A percentile compares a stretch with the other conserved stretches of the same genome.
Evolutionary conservation across 2,888 invertebrate species (phyloP).

Genomic region (Hoplodrina ambigua): DNA sequence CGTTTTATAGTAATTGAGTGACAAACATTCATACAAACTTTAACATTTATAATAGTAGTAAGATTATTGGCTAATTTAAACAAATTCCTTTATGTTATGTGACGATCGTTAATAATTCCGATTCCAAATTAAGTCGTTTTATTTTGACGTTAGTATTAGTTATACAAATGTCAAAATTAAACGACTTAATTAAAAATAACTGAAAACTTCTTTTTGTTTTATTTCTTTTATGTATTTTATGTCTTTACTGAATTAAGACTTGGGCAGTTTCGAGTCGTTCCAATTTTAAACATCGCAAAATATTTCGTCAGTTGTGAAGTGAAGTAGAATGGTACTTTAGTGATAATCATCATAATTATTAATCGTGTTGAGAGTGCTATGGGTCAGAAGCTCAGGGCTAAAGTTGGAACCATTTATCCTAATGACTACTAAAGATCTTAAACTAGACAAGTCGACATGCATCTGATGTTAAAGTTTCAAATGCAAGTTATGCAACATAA

Average conservation of each 20-base stretch:
- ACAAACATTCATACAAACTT: no score
- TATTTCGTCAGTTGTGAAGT: neutral
- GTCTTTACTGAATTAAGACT: no score
- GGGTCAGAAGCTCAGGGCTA: constrained; percentile 28
- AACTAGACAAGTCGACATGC: constrained; percentile 25
- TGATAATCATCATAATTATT: constrained; percentile 46
- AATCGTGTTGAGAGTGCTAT: constrained; percentile 25
- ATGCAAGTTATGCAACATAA: constrained; percentile 21
- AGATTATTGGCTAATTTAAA: constrained; percentile 36
- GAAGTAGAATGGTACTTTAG: neutral
- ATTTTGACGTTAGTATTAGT: no score
- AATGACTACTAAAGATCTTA: constrained; percentile 39
- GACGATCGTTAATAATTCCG: constrained; percentile 30
- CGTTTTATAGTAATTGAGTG: no score
- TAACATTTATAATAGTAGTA: no score
- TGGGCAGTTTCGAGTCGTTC: constrained; percentile 7
- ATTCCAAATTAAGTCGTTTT: no score
- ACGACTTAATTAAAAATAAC: constrained; percentile 22
- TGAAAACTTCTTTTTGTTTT: neutral
- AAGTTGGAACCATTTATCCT: constrained; percentile 41
- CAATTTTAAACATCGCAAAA: constrained; percentile 9
- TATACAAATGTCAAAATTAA: constrained; percentile 8
- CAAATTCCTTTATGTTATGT: constrained; percentile 23
- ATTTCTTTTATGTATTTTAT: constrained; percentile 7
- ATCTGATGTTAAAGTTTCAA: constrained; percentile 24